These are phyloP conservation scores for Copidosoma aretas DNA, from an alignment of 2,888 invertebrate species.

Conservation along the genomic window DNA sequence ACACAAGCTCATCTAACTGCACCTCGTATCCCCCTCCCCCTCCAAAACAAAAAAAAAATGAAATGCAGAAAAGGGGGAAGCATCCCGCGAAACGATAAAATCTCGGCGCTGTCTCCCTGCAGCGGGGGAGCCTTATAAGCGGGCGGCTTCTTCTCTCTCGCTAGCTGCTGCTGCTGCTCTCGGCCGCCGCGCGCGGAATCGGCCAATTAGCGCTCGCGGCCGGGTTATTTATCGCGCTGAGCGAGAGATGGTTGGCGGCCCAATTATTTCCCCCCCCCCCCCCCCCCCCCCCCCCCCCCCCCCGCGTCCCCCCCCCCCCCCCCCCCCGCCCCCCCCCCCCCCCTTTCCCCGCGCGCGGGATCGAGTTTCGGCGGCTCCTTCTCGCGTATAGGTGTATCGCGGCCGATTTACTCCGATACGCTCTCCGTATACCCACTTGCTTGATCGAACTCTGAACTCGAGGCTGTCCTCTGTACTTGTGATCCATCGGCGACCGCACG, in stretches of 20 bases:
- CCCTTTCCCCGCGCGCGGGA: conserved; percentile 6
- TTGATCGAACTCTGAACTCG: neutral
- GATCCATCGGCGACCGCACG: no score
- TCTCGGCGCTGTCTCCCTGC: conserved; percentile 12
- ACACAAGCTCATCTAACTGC: no score
- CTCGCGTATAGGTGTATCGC: no score
- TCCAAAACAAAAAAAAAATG: no score
- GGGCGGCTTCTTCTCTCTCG: conserved; percentile 1
- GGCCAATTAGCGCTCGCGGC: conserved; percentile 31
- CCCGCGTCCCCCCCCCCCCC: neutral
- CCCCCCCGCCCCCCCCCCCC: neutral
- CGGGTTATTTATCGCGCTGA: conserved; percentile 36
- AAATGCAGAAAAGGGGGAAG: neutral
- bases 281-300: neutral
- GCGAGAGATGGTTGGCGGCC: neutral
- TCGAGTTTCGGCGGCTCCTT: conserved; percentile 33
- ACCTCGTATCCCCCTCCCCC: no score
- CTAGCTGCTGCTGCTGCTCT: neutral
- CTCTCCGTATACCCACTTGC: neutral
- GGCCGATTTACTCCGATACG: neutral
- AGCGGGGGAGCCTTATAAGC: no score
- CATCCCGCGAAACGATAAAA: conserved; percentile 26
- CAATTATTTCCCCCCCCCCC: conserved; percentile 28
- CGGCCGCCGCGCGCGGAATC: conserved; percentile 5
- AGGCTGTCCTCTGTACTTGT: no score